phyloP scores from a whole-genome alignment of 2,888 invertebrate species.

The Parthenolecanium corni region DNA sequence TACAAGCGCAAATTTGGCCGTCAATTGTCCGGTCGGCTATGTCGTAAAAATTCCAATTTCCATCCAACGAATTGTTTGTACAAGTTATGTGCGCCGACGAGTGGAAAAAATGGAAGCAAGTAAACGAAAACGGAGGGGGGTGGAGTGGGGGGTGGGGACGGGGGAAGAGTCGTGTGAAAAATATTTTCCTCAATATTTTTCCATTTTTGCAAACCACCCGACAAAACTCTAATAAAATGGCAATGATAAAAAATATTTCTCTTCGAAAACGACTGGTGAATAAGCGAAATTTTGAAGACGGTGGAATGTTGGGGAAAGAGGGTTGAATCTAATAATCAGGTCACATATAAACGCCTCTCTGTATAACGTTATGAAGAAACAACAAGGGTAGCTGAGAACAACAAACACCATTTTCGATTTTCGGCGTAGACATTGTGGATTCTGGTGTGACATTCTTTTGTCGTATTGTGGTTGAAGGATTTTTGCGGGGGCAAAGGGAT shows the following conservation, averaged over 20 bases:
- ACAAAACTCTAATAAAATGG: not conserved
- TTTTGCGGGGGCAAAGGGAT: not conserved
- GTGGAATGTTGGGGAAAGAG: not conserved
- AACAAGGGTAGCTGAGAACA: slow-evolving; percentile 14
- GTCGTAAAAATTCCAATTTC: not conserved
- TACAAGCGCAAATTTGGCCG: not conserved
- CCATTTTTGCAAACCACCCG: not conserved
- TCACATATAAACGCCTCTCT: slow-evolving; percentile 15
- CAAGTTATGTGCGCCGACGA: not conserved
- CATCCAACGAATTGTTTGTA: not conserved
- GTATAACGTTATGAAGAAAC: slow-evolving; percentile 2
- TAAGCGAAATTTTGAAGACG: not conserved
- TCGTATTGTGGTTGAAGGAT: not conserved
- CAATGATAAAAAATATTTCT: not conserved
- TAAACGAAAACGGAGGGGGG: no score
- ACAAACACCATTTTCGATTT: slow-evolving; percentile 10
- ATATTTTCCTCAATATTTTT: slow-evolving; percentile 5
- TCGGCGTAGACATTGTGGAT: not conserved
- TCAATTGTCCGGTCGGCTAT: not conserved
- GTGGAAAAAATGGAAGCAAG: no score
- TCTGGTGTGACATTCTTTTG: not conserved
- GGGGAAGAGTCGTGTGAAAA: not conserved
- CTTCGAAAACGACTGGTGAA: not conserved
- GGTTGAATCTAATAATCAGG: slow-evolving; percentile 7
- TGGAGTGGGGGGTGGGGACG: no score